These are phyloP conservation scores for Danaus plexippus DNA, from an alignment of 1,140 invertebrate species.

Conservation along the genomic window DNA sequence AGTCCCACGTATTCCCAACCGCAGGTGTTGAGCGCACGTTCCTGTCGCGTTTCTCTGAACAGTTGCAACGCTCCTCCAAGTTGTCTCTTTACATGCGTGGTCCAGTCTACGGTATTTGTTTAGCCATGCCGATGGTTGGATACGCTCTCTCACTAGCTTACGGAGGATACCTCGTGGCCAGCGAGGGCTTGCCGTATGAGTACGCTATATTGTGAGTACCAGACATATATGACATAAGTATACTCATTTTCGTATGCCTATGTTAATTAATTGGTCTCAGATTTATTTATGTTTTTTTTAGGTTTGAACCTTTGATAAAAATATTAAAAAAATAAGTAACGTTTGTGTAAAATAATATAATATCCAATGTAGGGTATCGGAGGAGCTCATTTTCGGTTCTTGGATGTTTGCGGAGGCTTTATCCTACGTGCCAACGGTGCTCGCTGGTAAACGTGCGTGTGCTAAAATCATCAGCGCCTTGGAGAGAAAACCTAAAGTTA, in stretches of 20 bases:
- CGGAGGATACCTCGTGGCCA: conserved; percentile 79
- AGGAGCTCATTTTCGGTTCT: conserved; percentile 88
- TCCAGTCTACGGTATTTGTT: conserved; percentile 79
- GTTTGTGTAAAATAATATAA: background rate
- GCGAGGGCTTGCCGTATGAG: conserved; percentile 75
- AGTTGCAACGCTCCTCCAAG: conserved; percentile 81
- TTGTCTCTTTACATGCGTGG: conserved; percentile 76
- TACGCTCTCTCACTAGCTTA: conserved; percentile 82
- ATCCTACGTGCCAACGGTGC: conserved; percentile 90
- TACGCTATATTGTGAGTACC: conserved; percentile 80
- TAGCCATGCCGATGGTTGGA: conserved; percentile 80
- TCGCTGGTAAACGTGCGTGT: conserved; percentile 85
- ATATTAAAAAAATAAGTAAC: no score
- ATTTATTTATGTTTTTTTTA: no score
- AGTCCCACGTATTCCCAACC: no score
- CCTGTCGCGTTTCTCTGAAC: conserved; percentile 81
- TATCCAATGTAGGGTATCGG: conserved; percentile 78
- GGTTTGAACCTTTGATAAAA: no score
- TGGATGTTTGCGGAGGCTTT: conserved; percentile 90
- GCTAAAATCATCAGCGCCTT: conserved; percentile 78
- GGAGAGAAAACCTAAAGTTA: conserved; percentile 72
- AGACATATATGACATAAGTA: background rate
- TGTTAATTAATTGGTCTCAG: no score
- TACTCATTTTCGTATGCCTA: no score
- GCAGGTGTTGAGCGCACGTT: no score